These are phyloP conservation scores for Eugnorisma glareosa DNA, from an alignment of 2,888 invertebrate species.

Conservation along the genomic window DNA sequence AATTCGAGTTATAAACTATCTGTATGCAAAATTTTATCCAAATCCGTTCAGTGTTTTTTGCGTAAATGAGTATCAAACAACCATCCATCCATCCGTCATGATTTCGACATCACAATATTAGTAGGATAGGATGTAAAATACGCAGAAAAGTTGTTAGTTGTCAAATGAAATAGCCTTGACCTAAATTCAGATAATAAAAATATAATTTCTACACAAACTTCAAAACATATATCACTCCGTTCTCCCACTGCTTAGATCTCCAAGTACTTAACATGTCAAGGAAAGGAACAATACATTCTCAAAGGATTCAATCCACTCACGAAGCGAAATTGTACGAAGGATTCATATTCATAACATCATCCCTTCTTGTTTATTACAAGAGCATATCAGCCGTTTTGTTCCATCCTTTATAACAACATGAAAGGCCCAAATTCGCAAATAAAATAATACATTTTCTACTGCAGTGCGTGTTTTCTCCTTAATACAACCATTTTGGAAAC, in stretches of 20 bases:
- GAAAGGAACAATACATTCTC: slow-evolving; percentile 57
- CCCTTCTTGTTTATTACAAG: slow-evolving; percentile 75
- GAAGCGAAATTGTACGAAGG: slow-evolving; percentile 60
- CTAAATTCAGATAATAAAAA: background rate
- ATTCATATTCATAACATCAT: slow-evolving; percentile 72
- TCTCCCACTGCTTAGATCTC: slow-evolving; percentile 29
- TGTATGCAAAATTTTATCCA: no score
- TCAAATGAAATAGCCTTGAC: no score
- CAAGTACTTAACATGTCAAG: slow-evolving; percentile 51
- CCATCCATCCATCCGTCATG: no score
- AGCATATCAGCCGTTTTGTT: slow-evolving; percentile 72
- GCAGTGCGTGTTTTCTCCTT: slow-evolving; percentile 83
- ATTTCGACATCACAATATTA: no score
- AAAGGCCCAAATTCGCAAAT: slow-evolving; percentile 78
- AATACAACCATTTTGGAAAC: slow-evolving; percentile 83
- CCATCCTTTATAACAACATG: slow-evolving; percentile 78
- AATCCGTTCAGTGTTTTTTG: no score
- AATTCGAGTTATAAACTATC: no score
- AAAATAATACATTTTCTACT: slow-evolving; percentile 76
- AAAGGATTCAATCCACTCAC: slow-evolving; percentile 65
- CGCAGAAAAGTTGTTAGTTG: no score
- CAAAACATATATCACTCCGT: slow-evolving; percentile 25
- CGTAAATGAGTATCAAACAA: no score
- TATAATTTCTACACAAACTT: slow-evolving; percentile 23
- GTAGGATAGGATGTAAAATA: no score